Base-by-base conservation (phyloP, 2,888 invertebrate species). In the Drosophila parthenogenetica region DNA sequence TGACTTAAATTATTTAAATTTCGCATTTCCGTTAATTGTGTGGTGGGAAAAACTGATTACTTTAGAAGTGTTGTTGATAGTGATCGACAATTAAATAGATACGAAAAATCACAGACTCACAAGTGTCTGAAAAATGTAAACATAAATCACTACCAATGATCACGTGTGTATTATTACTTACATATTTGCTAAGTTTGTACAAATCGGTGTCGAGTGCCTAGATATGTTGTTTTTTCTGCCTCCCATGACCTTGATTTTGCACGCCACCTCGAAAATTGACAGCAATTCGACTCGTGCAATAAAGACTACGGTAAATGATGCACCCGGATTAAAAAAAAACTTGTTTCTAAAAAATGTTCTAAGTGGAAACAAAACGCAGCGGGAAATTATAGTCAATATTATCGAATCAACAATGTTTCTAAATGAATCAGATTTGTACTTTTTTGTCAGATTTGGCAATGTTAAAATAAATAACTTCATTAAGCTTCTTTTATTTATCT, bases 1-100 rank as follows among this genome's bases (percentile, higher is more conserved):
- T 70, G 61, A 45, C n/a, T 67, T 59, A 73, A 86, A 73, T 72
- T 69, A 73, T 82, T 88, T 59, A 71, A 77, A 81, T 87, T 77
- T 73, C 29, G 37, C 63, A 73, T 79, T 77, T 89, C 89, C 85
- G 85, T 81, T 81, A 77, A 84, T 89, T 85, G 79, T 84, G 16
- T 7, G 58, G 60, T 58, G 59, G 53, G 69, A 75, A 67, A 25
- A 82, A 70, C 64, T 62, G 32, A 19, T 58, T n/a, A 53, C 5
- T 35, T 53, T 17, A 54, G 53, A 71, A 69, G 57, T 59, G 46
- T 22, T 45, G 35, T 45, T 58, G 49, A 14, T 19, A 59, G 32
- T 14, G 16, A 13, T 32, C 3, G 57, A 46, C 63, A 86, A 82
- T 61, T 61, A 68, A 49, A 51, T 3, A 37, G 14, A 16, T 29